Percentiles rank a stretch among this genome's conserved stretches.
Conservation (phyloP, 2,113 vertebrate genomes). For the Bambusicola thoracicus region DNA sequence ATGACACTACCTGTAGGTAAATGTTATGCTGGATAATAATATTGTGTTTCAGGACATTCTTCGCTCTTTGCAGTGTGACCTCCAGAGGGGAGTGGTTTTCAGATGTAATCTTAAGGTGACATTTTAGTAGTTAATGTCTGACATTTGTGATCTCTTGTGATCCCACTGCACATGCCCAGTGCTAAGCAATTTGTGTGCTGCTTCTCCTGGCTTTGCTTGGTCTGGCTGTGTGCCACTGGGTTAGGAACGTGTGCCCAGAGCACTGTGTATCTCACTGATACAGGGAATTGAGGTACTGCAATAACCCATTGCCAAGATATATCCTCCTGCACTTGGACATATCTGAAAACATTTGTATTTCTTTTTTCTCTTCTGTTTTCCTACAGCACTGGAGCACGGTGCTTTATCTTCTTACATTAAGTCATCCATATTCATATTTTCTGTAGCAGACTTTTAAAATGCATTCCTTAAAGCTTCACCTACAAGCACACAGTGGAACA, state of each 20-base stretch:
- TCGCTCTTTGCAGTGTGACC: neutral
- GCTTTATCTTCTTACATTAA: neutral
- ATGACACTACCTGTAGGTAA: neutral
- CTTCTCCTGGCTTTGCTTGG: neutral
- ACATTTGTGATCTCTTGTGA: neutral
- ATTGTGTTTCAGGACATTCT: neutral
- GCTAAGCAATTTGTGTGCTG: neutral
- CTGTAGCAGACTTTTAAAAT: neutral
- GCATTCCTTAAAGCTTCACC: conserved; percentile 9
- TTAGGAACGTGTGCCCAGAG: neutral
- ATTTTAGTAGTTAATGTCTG: neutral
- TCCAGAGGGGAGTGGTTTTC: neutral
- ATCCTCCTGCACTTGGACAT: neutral
- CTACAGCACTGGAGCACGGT: neutral
- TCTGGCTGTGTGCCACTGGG: too few relatives aligned
- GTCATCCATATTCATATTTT: neutral
- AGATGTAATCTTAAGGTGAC: neutral
- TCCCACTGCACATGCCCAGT: neutral
- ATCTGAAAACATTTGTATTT: neutral
- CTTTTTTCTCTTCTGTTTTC: neutral
- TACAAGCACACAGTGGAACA: conserved; percentile 21
- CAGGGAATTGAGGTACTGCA: neutral
- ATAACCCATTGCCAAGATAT: neutral
- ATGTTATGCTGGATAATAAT: neutral
- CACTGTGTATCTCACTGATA: neutral